These are phyloP conservation scores for Chymomyza caudatula DNA, from an alignment of 2,888 invertebrate species.

Conservation along the genomic window DNA sequence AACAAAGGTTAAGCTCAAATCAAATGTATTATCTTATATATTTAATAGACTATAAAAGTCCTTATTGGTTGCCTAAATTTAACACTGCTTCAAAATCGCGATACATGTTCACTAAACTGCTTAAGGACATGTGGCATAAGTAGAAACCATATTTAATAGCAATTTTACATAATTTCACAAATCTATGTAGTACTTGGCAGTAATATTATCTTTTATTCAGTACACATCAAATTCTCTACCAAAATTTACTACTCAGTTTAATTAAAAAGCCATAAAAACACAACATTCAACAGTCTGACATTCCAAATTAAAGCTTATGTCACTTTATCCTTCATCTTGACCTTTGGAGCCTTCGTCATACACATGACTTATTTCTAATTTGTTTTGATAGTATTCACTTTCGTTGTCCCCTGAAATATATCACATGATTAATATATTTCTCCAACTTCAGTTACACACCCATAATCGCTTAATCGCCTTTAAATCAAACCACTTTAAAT, in stretches of 20 bases:
- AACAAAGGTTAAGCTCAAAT: too few relatives aligned
- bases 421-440: background rate
- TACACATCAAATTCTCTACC: background rate
- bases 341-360: background rate
- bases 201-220: background rate
- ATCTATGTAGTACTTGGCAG: too few relatives aligned
- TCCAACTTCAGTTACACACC: too few relatives aligned
- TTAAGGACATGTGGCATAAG: too few relatives aligned
- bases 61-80: too few relatives aligned
- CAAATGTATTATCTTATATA: too few relatives aligned
- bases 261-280: too few relatives aligned
- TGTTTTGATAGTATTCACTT: background rate
- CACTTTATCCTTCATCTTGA: background rate
- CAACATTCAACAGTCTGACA: background rate
- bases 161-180: too few relatives aligned
- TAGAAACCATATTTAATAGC: too few relatives aligned
- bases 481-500: background rate
- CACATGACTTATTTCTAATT: background rate
- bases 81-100: too few relatives aligned
- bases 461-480: background rate
- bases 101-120: too few relatives aligned
- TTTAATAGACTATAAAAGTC: too few relatives aligned
- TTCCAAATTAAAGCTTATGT: background rate
- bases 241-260: background rate
- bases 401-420: background rate